Base-by-base conservation (phyloP, 2,113 vertebrate genomes). In the Eurypyga helias region DNA sequence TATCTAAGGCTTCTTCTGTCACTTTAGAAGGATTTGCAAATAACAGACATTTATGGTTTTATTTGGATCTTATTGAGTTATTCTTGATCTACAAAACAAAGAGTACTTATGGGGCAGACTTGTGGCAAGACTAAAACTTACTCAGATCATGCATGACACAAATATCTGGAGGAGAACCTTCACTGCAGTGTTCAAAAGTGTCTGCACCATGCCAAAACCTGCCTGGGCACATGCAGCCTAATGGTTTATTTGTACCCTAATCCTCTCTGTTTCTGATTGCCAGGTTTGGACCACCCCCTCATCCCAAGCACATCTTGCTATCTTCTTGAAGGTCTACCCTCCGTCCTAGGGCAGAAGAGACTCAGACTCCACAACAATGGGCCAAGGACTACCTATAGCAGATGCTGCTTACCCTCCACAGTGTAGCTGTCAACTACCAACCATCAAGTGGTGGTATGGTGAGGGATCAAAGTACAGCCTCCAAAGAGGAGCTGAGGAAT, bases 211-310 rank as follows among this genome's bases (percentile, higher is more conserved):
- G 28, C 28, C 89, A 80, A 69, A 90, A 52, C 6, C 11, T 8
- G 2, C 26, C 31, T 57, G 8, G 18, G 17, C 17, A 79, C 38
- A 60, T 25, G 7, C 25, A 84, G 15, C 15, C 48, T 85, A 17
- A 45, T 15, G 7, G 4, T 66, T 79, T 64, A 11, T 16, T 13
- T 28, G 20, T 57, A 43, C 14, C 16, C 5, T 45, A 71, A 77
- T 21, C 15, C 19, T 55, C 6, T 66, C 26, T 11, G 4, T 43
- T 76, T 46, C 19, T 43, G 17, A 46, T 43, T 82, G 13, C 23
- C 38, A 45, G 46, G 3, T 4, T 64, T 26, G 23, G 58, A 66
- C 9, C 17, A 49, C 4, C 6, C 5, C 1, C 0, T 51, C 26
- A 20, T 23, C 10, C 34, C 46, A 49, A 65, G 31, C 5, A 49